phyloP scores from a whole-genome alignment of 92 coral and sea anemone species.

The Zoanthus solanderi region DNA sequence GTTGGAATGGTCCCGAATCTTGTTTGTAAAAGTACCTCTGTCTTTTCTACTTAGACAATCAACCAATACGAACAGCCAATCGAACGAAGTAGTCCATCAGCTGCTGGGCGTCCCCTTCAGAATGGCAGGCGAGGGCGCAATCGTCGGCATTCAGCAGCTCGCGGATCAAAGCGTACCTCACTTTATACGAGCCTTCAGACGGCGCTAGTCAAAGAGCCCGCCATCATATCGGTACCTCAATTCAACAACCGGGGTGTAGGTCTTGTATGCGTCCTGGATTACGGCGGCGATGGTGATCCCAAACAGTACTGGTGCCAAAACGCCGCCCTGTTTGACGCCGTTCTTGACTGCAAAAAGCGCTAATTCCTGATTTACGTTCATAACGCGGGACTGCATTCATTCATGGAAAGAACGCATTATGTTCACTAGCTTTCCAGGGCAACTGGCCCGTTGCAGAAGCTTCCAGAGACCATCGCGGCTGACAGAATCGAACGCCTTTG shows the following conservation, averaged over 20 bases:
- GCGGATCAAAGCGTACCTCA: not conserved
- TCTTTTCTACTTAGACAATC: too few relatives aligned
- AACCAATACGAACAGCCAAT: too few relatives aligned
- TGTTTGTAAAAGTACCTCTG: too few relatives aligned
- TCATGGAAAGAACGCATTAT: slow-evolving; percentile 28
- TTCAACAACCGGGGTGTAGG: slow-evolving; percentile 9
- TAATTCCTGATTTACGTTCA: slow-evolving; percentile 14
- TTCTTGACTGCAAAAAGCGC: slow-evolving; percentile 21
- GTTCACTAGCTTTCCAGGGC: slow-evolving; percentile 17
- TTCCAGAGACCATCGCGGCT: slow-evolving; percentile 22
- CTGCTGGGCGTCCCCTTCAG: slow-evolving; percentile 3
- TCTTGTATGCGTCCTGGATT: slow-evolving; percentile 14
- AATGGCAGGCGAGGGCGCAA: not conserved
- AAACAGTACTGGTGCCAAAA: slow-evolving; percentile 52
- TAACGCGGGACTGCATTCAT: slow-evolving; percentile 4
- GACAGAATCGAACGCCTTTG: slow-evolving; percentile 50
- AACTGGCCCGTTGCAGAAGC: not conserved
- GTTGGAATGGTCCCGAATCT: too few relatives aligned
- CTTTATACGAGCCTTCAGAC: not conserved
- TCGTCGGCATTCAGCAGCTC: not conserved
- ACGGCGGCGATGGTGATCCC: slow-evolving; percentile 43
- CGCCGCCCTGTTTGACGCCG: slow-evolving; percentile 32
- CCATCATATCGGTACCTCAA: slow-evolving; percentile 25
- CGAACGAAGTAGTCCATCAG: not conserved
- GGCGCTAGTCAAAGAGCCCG: not conserved